Evolutionary conservation across 2,797 vertebrate genomes (phyloP).

Genomic region (Anguilla obscura): DNA sequence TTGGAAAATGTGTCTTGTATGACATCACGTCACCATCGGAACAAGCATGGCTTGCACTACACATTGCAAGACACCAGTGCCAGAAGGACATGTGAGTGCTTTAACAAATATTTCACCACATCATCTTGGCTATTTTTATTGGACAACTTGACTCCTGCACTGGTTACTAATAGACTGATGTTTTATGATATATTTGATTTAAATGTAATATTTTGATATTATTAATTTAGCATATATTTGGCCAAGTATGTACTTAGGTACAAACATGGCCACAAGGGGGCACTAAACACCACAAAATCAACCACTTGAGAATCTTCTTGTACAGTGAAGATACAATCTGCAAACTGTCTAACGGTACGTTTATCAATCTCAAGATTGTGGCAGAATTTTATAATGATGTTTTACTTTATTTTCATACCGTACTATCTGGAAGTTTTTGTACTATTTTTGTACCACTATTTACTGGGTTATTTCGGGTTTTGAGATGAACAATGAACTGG

Average conservation of each 20-base stretch:
- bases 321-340: neutral
- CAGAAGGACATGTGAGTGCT: constrained; percentile 32
- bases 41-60: constrained; percentile 18
- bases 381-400: neutral
- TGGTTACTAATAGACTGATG: neutral
- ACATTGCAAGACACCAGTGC: constrained; percentile 9
- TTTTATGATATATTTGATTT: neutral
- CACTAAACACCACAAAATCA: constrained; percentile 20
- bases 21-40: neutral
- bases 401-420: neutral
- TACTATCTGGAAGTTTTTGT: neutral
- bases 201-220: neutral
- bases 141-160: neutral
- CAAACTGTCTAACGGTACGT: neutral
- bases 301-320: neutral
- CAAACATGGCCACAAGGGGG: constrained; percentile 28
- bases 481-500: neutral
- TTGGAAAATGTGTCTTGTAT: neutral
- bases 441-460: neutral
- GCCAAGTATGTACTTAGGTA: neutral
- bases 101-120: neutral
- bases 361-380: neutral
- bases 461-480: neutral
- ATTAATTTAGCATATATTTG: neutral
- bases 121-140: neutral